These are phyloP conservation scores for Gambusia holbrooki DNA, from an alignment of 2,113 vertebrate species.

Conservation along the genomic window DNA sequence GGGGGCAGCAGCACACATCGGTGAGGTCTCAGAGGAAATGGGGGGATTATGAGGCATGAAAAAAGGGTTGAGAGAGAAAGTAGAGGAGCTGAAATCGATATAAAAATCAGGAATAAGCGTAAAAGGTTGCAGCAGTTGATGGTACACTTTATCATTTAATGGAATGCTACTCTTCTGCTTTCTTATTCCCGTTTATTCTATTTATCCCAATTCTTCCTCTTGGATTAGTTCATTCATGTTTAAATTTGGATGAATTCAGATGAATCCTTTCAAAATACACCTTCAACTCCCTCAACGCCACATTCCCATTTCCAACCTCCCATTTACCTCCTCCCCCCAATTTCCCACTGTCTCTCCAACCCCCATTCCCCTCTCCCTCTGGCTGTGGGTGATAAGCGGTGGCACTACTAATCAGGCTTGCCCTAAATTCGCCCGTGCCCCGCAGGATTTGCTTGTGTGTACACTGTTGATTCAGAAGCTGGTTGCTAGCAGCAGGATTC, in stretches of 20 bases:
- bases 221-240: not conserved
- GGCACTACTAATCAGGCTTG: conserved; percentile 81
- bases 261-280: conserved; percentile 1
- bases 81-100: not conserved
- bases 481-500: conserved; percentile 43
- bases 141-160: conserved; percentile 25
- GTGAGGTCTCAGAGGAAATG: conserved; percentile 3
- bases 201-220: not conserved
- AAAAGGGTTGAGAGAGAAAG: conserved; percentile 1
- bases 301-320: conserved; percentile 33
- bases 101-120: not conserved
- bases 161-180: conserved; percentile 7
- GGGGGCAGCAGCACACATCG: conserved; percentile 14
- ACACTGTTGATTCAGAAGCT: conserved; percentile 44
- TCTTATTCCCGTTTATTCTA: not conserved
- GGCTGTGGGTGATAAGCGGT: conserved; percentile 74
- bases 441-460: conserved; percentile 71
- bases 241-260: conserved; percentile 19
- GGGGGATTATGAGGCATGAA: conserved; percentile 28
- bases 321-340: conserved; percentile 4
- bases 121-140: conserved; percentile 25
- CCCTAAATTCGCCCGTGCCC: conserved; percentile 81
- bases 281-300: conserved; percentile 4
- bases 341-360: conserved; percentile 25
- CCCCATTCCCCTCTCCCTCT: conserved; percentile 44